These are phyloP conservation scores for Amazonetta brasiliensis DNA, from an alignment of 2,797 vertebrate species.

Conservation along the genomic window DNA sequence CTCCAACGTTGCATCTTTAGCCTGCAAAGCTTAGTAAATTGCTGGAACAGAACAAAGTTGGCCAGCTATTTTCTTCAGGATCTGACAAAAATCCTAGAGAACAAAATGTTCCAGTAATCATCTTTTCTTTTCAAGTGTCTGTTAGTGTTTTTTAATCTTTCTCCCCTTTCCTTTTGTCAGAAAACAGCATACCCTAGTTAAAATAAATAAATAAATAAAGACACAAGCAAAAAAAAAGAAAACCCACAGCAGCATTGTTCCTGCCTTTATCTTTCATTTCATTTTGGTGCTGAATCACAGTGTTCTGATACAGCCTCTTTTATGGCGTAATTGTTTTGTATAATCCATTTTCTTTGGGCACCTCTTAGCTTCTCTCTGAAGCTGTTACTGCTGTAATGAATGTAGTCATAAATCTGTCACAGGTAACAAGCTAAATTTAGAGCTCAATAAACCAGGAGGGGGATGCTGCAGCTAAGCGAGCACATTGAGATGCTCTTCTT, in stretches of 20 bases:
- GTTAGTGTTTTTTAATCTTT: conserved; percentile 4
- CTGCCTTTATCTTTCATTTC: neutral
- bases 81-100: conserved; percentile 34
- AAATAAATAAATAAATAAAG: neutral
- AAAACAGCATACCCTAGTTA: neutral
- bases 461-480: neutral
- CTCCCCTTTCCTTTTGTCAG: neutral
- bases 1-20: neutral
- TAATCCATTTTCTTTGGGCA: conserved; percentile 50
- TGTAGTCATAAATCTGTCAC: conserved; percentile 33
- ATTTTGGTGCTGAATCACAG: conserved; percentile 23
- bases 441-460: neutral
- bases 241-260: neutral
- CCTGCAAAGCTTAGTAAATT: conserved; percentile 9
- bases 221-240: neutral
- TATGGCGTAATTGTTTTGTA: conserved; percentile 24
- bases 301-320: conserved; percentile 13
- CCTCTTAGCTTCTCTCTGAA: conserved; percentile 35
- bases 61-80: conserved; percentile 20
- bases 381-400: conserved; percentile 17
- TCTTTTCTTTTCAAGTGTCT: conserved; percentile 19
- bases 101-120: conserved; percentile 11
- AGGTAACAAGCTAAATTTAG: conserved; percentile 45
- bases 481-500: neutral
- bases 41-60: conserved; percentile 16